These are phyloP conservation scores for Polydrusus tereticollis DNA, from an alignment of 2,888 invertebrate species.

Conservation along the genomic window DNA sequence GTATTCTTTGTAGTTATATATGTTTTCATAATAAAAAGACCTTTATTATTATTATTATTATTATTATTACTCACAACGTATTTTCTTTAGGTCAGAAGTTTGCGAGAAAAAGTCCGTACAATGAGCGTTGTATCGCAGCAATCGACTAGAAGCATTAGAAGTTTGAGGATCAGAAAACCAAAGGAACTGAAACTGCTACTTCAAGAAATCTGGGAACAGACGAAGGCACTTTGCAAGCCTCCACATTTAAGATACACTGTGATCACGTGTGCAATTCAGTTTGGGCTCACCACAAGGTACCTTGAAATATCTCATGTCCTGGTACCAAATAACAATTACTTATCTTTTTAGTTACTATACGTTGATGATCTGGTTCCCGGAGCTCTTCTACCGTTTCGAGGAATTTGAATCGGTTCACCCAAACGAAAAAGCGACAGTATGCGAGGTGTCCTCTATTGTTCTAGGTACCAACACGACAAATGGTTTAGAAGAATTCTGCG, in stretches of 20 bases:
- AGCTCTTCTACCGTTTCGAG: constrained; percentile 87
- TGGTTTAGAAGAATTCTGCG: constrained; percentile 71
- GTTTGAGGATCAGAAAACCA: constrained; percentile 78
- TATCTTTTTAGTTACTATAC: constrained; percentile 81
- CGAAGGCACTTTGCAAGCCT: constrained; percentile 79
- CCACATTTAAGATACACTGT: constrained; percentile 82
- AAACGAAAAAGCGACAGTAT: constrained; percentile 78
- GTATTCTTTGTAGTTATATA: too few species aligned
- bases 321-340: neutral
- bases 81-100: constrained; percentile 73
- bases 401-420: constrained; percentile 78
- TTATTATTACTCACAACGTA: too few species aligned
- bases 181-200: constrained; percentile 79
- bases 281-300: constrained; percentile 83
- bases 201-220: constrained; percentile 80
- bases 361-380: constrained; percentile 93
- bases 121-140: constrained; percentile 75
- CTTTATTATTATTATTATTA: too few species aligned
- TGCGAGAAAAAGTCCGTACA: constrained; percentile 77
- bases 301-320: neutral
- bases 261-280: constrained; percentile 85
- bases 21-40: too few species aligned
- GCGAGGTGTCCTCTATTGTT: constrained; percentile 80
- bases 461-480: constrained; percentile 61
- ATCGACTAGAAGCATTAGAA: constrained; percentile 77